Evolutionary conservation across 2,113 vertebrate genomes (phyloP).

Genomic region (Phylloscopus trochiloides): DNA sequence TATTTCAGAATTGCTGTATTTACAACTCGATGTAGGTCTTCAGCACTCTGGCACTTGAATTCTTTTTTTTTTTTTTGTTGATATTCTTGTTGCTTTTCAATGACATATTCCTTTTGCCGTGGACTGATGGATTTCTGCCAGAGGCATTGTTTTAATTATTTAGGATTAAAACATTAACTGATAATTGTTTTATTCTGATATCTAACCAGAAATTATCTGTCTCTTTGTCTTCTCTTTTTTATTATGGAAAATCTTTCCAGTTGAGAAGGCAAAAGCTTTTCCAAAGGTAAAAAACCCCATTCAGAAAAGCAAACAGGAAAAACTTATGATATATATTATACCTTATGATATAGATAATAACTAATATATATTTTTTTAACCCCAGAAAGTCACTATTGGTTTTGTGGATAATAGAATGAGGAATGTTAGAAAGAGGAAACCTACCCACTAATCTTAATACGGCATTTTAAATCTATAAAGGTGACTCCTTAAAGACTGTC

Average conservation of each 20-base stretch:
- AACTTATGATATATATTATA: not conserved
- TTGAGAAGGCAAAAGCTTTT: not conserved
- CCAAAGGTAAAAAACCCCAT: not conserved
- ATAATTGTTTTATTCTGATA: conserved; percentile 13
- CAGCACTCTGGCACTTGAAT: not conserved
- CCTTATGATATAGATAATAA: not conserved
- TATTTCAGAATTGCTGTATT: not conserved
- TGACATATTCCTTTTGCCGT: not conserved
- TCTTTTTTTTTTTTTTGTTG: not conserved
- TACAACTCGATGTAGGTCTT: not conserved
- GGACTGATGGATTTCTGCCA: not conserved
- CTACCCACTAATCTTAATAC: not conserved
- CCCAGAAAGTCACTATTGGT: not conserved
- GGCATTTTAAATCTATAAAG: not conserved
- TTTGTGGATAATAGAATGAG: not conserved
- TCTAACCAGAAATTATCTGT: not conserved
- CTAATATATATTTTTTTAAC: not conserved
- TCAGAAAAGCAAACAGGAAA: not conserved
- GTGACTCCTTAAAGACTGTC: not conserved
- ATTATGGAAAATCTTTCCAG: not conserved
- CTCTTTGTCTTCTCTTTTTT: not conserved
- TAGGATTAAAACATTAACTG: not conserved
- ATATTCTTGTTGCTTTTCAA: not conserved
- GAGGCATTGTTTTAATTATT: not conserved
- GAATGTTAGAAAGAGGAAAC: not conserved